These are phyloP conservation scores for Drosophila varians DNA, from an alignment of 1,140 invertebrate genomes.

Conservation along the genomic window DNA sequence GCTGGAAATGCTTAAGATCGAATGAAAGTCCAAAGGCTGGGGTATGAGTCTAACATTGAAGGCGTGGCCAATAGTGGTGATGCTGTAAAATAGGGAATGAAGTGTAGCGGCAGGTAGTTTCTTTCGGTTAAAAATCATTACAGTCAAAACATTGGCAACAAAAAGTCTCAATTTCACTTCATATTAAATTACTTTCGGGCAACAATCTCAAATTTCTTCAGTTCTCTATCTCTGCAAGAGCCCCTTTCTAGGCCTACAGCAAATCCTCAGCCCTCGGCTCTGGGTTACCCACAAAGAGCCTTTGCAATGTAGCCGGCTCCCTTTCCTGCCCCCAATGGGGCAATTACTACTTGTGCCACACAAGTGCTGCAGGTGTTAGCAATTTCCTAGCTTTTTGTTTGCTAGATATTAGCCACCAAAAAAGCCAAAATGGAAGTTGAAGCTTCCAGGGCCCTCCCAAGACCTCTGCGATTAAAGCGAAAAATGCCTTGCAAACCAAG, in stretches of 20 bases:
- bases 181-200: neutral
- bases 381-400: conserved; percentile 33
- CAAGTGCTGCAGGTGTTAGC: conserved; percentile 46
- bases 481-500: neutral
- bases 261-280: conserved; percentile 40
- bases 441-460: neutral
- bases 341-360: conserved; percentile 48
- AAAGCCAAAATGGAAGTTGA: conserved; percentile 35
- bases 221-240: conserved; percentile 7
- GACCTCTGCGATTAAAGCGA: neutral
- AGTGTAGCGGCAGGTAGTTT: conserved; percentile 6
- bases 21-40: conserved; percentile 8
- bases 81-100: conserved; percentile 17
- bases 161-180: neutral
- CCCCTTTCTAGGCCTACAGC: conserved; percentile 6
- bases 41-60: conserved; percentile 20
- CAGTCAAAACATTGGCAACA: neutral
- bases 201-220: conserved; percentile 1
- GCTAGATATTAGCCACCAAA: conserved; percentile 17
- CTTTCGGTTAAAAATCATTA: conserved; percentile 4
- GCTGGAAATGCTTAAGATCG: conserved; percentile 11
- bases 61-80: conserved; percentile 23
- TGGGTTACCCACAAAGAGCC: conserved; percentile 52
- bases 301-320: conserved; percentile 6
- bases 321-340: conserved; percentile 29